phyloP scores from a whole-genome alignment of 2,797 vertebrate genomes.

The Natrix natrix region DNA sequence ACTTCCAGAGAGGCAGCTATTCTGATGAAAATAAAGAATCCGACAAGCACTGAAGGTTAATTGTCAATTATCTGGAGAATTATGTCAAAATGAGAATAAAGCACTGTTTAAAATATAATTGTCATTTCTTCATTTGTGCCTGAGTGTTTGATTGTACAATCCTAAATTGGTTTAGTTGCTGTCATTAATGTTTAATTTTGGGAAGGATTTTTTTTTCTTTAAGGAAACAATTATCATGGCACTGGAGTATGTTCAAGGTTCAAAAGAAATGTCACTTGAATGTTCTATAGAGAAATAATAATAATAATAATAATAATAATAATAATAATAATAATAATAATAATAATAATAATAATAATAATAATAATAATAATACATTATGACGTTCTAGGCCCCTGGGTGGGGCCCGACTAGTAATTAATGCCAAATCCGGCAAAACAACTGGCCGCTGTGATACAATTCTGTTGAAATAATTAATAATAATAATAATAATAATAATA shows the following conservation, averaged over 20 bases:
- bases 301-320: too few species aligned
- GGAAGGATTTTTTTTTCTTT: slow-evolving; percentile 28
- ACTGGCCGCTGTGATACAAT: too few species aligned
- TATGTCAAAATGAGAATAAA: slow-evolving; percentile 43
- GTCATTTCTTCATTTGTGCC: slow-evolving; percentile 34
- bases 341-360: neutral
- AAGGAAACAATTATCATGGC: slow-evolving; percentile 30
- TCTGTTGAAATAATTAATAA: too few species aligned
- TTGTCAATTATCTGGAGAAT: slow-evolving; percentile 48
- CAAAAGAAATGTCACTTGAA: slow-evolving; percentile 17
- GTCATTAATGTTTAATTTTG: slow-evolving; percentile 42
- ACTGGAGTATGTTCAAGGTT: neutral
- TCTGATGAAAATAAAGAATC: slow-evolving; percentile 35
- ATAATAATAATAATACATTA: too few species aligned
- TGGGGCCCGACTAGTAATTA: too few species aligned
- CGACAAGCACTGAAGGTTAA: slow-evolving; percentile 51
- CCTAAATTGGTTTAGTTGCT: slow-evolving; percentile 36
- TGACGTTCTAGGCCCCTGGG: too few species aligned
- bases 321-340: neutral
- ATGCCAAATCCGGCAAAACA: too few species aligned
- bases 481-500: too few species aligned
- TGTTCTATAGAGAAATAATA: neutral
- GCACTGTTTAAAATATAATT: slow-evolving; percentile 32
- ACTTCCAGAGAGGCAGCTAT: slow-evolving; percentile 1
- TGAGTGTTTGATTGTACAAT: slow-evolving; percentile 28